Conservation (phyloP, 2,888 invertebrate genomes). For the Oligia strigilis region DNA sequence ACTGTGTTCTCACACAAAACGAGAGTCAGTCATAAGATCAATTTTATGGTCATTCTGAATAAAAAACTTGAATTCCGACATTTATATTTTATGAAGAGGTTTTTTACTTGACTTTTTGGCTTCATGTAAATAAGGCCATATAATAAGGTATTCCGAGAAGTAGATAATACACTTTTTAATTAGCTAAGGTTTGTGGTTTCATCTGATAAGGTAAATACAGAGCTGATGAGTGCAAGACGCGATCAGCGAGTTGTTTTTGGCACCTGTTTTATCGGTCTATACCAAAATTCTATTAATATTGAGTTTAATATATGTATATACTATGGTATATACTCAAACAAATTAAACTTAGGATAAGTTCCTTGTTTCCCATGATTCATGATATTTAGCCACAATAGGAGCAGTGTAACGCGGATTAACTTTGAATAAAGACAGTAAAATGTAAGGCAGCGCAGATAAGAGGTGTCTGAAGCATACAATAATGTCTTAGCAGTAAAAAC, state of each 20-base stretch:
- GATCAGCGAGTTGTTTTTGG: constrained; percentile 1
- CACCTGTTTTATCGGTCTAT: neutral
- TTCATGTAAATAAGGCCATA: neutral
- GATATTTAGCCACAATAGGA: neutral
- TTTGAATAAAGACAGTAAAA: constrained; percentile 11
- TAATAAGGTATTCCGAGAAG: neutral
- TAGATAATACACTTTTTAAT: constrained; percentile 13
- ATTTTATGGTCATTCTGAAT: neutral
- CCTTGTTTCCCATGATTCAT: neutral
- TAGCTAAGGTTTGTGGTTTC: constrained; percentile 5
- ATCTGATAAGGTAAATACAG: constrained; percentile 11
- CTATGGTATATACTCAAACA: neutral
- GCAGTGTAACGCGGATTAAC: neutral
- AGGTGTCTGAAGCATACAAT: neutral
- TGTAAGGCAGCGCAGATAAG: constrained; percentile 14
- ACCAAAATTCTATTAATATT: neutral
- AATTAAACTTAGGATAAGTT: neutral
- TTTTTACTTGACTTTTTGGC: neutral
- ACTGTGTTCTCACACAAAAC: constrained; percentile 4
- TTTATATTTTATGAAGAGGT: neutral
- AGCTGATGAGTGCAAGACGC: neutral
- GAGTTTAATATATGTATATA: neutral
- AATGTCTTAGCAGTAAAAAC: neutral
- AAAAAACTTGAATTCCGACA: neutral
- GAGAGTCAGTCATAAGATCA: constrained; percentile 4